Percentiles rank a stretch among this genome's conserved stretches.
phyloP scores from a whole-genome alignment of 2,113 vertebrate species.

The Ictidomys tridecemlineatus region DNA sequence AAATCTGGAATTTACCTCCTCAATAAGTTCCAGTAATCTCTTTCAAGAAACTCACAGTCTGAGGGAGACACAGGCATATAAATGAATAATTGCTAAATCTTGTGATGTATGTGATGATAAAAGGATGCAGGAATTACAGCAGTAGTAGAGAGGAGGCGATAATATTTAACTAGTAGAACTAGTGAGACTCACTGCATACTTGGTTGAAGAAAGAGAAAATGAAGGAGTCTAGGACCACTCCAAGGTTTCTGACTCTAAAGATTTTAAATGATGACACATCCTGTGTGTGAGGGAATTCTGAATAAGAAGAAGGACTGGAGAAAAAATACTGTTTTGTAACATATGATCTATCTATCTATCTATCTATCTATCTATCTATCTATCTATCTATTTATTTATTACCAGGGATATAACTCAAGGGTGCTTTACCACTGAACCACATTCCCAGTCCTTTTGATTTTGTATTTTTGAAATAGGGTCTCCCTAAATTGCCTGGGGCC shows the following conservation, averaged over 20 bases:
- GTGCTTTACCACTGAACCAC: too few species aligned
- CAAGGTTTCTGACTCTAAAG: not conserved
- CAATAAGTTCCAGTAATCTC: not conserved
- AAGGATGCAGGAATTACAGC: not conserved
- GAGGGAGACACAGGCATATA: not conserved
- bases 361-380: too few species aligned
- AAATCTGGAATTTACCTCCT: not conserved
- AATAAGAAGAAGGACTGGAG: not conserved
- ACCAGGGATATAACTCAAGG: too few species aligned
- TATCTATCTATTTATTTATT: too few species aligned
- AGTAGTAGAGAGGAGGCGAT: not conserved
- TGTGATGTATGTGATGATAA: not conserved
- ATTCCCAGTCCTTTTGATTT: too few species aligned
- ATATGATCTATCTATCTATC: too few species aligned
- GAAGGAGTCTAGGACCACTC: not conserved
- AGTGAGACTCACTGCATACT: not conserved
- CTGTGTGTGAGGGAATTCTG: not conserved
- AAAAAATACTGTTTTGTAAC: not conserved
- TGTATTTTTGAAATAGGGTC: too few species aligned
- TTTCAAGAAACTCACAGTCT: not conserved
- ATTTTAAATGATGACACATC: not conserved
- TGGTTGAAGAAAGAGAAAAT: not conserved
- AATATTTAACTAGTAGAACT: conserved; percentile 49
- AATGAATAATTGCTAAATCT: not conserved
- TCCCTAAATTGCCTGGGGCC: too few species aligned